Evolutionary conservation across 2,113 vertebrate species (phyloP).

Genomic region (Xenopus laevis): DNA sequence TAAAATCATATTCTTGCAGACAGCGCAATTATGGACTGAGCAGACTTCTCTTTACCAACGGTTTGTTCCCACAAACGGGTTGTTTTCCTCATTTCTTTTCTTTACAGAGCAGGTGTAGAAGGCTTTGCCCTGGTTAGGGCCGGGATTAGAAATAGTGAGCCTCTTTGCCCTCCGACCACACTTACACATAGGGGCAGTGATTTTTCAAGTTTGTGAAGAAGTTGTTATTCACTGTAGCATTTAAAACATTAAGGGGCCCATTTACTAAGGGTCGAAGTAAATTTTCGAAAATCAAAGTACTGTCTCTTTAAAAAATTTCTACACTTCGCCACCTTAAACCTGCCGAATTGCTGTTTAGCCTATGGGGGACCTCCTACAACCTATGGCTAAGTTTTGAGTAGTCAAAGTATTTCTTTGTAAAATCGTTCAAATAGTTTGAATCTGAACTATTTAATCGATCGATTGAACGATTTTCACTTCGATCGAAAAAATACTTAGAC

Average conservation of each 20-base stretch:
- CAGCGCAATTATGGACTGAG: conserved; percentile 6
- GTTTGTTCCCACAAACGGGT: conserved; percentile 79
- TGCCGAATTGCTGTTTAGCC: no score
- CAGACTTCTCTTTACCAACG: conserved; percentile 61
- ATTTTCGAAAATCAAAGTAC: no score
- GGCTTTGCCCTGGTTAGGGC: conserved; percentile 81
- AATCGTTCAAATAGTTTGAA: no score
- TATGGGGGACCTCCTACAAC: no score
- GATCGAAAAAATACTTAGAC: no score
- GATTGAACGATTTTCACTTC: no score
- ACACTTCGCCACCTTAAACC: no score
- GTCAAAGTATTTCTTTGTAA: no score
- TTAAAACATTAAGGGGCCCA: conserved; percentile 48
- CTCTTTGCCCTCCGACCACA: conserved; percentile 81
- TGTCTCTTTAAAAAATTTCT: no score
- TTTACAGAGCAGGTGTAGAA: conserved; percentile 82
- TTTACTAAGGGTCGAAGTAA: no score
- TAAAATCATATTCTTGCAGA: conserved; percentile 67
- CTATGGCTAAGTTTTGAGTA: no score
- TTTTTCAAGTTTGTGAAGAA: conserved; percentile 49
- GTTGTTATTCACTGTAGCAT: conserved; percentile 47
- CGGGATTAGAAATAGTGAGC: conserved; percentile 76
- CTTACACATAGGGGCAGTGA: conserved; percentile 78
- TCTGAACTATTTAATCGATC: no score
- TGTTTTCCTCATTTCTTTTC: conserved; percentile 54